Conservation (phyloP, 1,140 invertebrate species). For the Cherax quadricarinatus region DNA sequence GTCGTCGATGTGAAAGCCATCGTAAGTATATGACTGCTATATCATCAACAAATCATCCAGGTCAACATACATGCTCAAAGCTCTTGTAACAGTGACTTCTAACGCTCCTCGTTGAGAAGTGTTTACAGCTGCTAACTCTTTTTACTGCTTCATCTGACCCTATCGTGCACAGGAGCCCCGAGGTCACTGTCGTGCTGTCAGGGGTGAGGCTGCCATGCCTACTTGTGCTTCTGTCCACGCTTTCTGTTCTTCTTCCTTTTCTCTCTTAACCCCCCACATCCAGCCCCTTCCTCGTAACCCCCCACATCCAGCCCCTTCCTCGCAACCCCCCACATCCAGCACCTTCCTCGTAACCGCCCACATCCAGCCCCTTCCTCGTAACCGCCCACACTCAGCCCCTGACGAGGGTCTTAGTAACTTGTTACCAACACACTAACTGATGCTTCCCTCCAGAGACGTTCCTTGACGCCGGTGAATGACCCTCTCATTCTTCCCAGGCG, state of each 20-base stretch:
- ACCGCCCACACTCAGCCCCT: not conserved
- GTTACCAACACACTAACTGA: too few species aligned
- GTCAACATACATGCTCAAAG: slow-evolving; percentile 34
- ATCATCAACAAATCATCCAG: too few species aligned
- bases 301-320: not conserved
- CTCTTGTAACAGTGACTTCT: slow-evolving; percentile 2
- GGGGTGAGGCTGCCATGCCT: not conserved
- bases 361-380: not conserved
- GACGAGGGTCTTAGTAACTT: too few species aligned
- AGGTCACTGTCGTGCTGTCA: not conserved
- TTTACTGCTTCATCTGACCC: not conserved
- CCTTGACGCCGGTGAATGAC: too few species aligned
- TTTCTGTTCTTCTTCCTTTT: not conserved
- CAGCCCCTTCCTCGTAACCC: not conserved
- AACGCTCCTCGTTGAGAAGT: not conserved
- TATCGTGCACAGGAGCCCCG: not conserved
- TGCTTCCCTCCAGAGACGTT: too few species aligned
- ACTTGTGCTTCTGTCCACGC: not conserved
- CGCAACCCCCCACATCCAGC: not conserved
- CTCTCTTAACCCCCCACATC: not conserved
- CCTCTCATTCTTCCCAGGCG: too few species aligned
- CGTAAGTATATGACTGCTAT: not conserved
- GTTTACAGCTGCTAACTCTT: not conserved
- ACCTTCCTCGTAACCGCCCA: not conserved
- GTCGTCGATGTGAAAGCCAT: not conserved